Base-by-base conservation (phyloP, 2,113 vertebrate genomes). In the Numida meleagris region DNA sequence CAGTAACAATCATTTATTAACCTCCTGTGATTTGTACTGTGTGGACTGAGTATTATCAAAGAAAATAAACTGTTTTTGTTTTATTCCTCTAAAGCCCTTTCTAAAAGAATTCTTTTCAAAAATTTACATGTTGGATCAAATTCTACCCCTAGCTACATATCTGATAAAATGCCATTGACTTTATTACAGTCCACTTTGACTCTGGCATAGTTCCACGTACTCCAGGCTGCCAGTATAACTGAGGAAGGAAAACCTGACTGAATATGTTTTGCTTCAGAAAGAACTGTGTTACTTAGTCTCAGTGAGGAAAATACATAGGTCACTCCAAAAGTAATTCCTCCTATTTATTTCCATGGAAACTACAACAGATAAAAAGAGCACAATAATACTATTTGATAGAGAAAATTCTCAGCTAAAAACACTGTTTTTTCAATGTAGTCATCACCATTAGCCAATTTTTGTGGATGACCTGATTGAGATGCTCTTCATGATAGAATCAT, bases 221-320 rank as follows among this genome's bases (percentile, higher is more conserved):
- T 96, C 27, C 33, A 89, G 79, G 59, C 85, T 95, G 76, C 51
- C 79, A 81, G 85, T 65, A 43, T 71, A 91, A 88, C 68, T 75
- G 34, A 71, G 63, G 20, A 90, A 51, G 68, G 61, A 89, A 70
- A 86, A 51, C 46, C 59, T 88, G 78, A 94, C 51, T 76, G 57
- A 67, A 46, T 74, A 18, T 77, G 55, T 67, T 94, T 88, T 90
- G 17, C 65, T 83, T 88, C 72, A 81, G 61, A 77, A 98, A 98
- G 96, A 98, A 97, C 97, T 98, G 82, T 31, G n/a, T 77, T 88
- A 75, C 93, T 95, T 93, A 83, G 79, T 40, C 65, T 81, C 34
- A 25, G 42, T n/a, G 63, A 89, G 46, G 59, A 61, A 90, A 80
- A 43, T 33, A 17, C 18, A 31, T 57, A 57, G 53, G 10, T 57